phyloP scores from a whole-genome alignment of 1,140 invertebrate genomes.

The Orius insidiosus region DNA sequence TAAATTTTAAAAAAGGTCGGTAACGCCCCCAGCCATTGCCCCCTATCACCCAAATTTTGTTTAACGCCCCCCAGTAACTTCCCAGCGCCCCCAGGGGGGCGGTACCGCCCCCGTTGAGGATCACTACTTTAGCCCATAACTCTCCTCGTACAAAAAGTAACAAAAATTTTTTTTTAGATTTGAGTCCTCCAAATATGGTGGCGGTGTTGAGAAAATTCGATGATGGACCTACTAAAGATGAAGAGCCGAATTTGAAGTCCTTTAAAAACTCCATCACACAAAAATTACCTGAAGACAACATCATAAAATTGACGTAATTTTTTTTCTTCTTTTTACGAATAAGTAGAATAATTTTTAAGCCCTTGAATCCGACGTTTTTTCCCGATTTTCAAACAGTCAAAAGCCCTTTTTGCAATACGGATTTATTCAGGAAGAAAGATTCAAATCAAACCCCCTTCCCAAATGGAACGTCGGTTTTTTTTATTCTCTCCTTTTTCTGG shows the following conservation, averaged over 20 bases:
- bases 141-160: no score
- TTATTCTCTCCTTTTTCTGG: background rate
- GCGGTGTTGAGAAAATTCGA: constrained; percentile 24
- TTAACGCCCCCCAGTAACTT: no score
- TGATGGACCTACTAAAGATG: constrained; percentile 20
- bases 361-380: no score
- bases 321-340: no score
- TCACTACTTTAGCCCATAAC: no score
- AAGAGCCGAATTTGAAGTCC: constrained; percentile 16
- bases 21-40: no score
- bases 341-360: background rate
- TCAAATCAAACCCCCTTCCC: background rate
- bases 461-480: constrained; percentile 9
- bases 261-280: constrained; percentile 25
- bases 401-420: no score
- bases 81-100: no score
- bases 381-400: background rate
- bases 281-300: constrained; percentile 27
- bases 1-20: no score
- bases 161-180: constrained; percentile 23
- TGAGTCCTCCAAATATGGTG: constrained; percentile 26
- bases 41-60: no score
- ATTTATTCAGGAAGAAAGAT: no score
- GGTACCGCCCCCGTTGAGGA: no score
- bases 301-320: constrained; percentile 26